Percentiles rank a stretch among this genome's conserved stretches.
These are phyloP conservation scores for Micromys minutus DNA, from an alignment of 2,113 vertebrate genomes.

Conservation along the genomic window DNA sequence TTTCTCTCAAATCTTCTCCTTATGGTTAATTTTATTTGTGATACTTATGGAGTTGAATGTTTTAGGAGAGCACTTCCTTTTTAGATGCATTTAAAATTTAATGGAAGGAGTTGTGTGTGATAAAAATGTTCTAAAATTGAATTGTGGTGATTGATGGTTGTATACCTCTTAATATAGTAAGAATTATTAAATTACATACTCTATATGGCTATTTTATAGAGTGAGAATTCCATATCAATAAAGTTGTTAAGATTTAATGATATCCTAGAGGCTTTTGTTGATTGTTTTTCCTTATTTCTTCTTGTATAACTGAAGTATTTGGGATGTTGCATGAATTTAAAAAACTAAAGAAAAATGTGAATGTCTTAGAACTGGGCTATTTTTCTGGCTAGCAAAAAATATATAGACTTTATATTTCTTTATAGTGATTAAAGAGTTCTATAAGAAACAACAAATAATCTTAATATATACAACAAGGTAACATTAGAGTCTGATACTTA, in stretches of 20 bases:
- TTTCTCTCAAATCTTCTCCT: not conserved
- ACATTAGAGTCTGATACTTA: conserved; percentile 28
- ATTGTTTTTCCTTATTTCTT: not conserved
- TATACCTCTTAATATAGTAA: conserved; percentile 23
- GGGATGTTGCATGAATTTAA: conserved; percentile 16
- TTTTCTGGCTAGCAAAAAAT: conserved; percentile 27
- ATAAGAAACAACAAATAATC: conserved; percentile 5
- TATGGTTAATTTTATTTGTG: conserved; percentile 46
- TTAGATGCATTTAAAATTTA: conserved; percentile 46
- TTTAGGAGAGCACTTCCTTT: conserved; percentile 23
- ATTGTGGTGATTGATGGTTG: conserved; percentile 35
- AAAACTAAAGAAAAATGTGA: conserved; percentile 29
- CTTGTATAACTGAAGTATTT: conserved; percentile 42
- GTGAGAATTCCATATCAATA: not conserved
- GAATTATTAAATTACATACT: conserved; percentile 9
- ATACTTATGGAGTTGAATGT: conserved; percentile 27
- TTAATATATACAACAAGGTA: not conserved
- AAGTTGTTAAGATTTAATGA: conserved; percentile 50
- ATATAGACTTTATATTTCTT: conserved; percentile 11
- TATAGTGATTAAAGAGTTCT: not conserved
- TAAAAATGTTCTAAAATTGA: conserved; percentile 36
- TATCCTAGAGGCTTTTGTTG: not conserved
- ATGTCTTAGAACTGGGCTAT: conserved; percentile 20
- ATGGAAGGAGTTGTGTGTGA: not conserved
- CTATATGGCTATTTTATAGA: not conserved